Percentiles rank a stretch among this genome's conserved stretches.
Evolutionary conservation across 2,797 vertebrate species (phyloP).

Genomic region (Odontamblyopus lacepedii): DNA sequence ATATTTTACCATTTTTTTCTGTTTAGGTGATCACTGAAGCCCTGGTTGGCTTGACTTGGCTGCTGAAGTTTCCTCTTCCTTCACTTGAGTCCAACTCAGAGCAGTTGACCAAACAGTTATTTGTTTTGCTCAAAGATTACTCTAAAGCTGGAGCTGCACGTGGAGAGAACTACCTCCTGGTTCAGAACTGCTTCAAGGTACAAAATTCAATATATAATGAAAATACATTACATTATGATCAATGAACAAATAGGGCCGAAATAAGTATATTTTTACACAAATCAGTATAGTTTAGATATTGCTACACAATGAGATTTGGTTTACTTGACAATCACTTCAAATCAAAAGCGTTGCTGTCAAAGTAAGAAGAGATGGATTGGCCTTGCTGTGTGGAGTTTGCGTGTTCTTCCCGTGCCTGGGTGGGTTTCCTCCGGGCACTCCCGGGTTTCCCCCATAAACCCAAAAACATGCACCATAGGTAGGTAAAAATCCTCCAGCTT

Average conservation of each 20-base stretch:
- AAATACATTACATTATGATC: background rate
- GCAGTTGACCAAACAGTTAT: conserved; percentile 86
- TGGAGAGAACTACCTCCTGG: conserved; percentile 93
- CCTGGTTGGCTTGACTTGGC: conserved; percentile 85
- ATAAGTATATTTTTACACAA: too few relatives aligned
- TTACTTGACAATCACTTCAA: too few relatives aligned
- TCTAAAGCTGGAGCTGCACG: conserved; percentile 89
- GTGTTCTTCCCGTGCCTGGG: too few relatives aligned
- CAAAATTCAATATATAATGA: background rate
- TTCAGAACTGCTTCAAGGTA: conserved; percentile 97
- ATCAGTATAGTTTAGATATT: too few relatives aligned
- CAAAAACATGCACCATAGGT: too few relatives aligned
- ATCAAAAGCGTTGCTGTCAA: too few relatives aligned
- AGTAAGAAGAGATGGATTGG: too few relatives aligned
- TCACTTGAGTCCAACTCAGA: conserved; percentile 75
- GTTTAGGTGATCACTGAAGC: conserved; percentile 91
- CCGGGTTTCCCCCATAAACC: too few relatives aligned
- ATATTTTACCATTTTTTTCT: background rate
- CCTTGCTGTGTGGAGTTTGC: too few relatives aligned
- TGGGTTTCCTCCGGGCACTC: too few relatives aligned
- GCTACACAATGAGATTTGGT: too few relatives aligned
- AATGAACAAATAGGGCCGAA: background rate
- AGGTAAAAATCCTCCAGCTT: too few relatives aligned
- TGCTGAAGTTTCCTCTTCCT: conserved; percentile 91
- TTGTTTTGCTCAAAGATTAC: conserved; percentile 94